Conservation (phyloP, 2,113 vertebrate genomes). For the Oceanodroma tethys region DNA sequence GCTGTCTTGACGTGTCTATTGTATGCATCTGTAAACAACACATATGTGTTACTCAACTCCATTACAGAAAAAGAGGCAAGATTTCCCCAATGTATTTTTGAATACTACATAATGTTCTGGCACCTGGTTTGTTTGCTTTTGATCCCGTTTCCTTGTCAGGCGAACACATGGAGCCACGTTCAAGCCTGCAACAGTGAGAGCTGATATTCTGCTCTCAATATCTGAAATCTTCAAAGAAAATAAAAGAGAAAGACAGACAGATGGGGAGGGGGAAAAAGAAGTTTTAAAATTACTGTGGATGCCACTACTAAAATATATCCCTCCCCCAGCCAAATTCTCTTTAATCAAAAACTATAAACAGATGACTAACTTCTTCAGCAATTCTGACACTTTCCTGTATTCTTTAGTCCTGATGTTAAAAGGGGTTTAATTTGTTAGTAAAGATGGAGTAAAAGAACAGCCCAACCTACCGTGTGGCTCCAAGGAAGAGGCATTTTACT, state of each 20-base stretch:
- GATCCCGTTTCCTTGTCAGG: conserved; percentile 77
- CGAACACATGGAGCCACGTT: conserved; percentile 87
- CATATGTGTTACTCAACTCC: background rate
- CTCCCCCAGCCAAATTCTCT: conserved; percentile 11
- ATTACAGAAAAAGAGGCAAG: background rate
- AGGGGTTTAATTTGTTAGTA: background rate
- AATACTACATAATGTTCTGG: background rate
- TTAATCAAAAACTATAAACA: background rate
- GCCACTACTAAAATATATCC: conserved; percentile 13
- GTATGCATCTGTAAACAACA: conserved; percentile 84
- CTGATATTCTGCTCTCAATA: conserved; percentile 95
- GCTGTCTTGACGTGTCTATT: conserved; percentile 91
- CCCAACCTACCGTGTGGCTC: background rate
- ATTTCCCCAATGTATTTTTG: background rate
- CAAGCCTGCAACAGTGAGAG: conserved; percentile 90
- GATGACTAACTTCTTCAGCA: conserved; percentile 19
- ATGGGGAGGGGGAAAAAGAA: conserved; percentile 41
- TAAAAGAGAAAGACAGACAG: conserved; percentile 54
- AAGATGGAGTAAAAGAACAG: background rate
- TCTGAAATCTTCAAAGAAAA: conserved; percentile 86
- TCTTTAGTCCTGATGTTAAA: conserved; percentile 14
- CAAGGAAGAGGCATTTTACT: background rate
- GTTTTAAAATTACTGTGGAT: conserved; percentile 57
- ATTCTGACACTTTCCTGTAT: background rate
- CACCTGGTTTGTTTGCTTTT: conserved; percentile 77